Evolutionary conservation across 1,140 invertebrate species (phyloP), one percentile per base, ranked within the genome.

Genomic region (Eupristina koningsbergeri): DNA sequence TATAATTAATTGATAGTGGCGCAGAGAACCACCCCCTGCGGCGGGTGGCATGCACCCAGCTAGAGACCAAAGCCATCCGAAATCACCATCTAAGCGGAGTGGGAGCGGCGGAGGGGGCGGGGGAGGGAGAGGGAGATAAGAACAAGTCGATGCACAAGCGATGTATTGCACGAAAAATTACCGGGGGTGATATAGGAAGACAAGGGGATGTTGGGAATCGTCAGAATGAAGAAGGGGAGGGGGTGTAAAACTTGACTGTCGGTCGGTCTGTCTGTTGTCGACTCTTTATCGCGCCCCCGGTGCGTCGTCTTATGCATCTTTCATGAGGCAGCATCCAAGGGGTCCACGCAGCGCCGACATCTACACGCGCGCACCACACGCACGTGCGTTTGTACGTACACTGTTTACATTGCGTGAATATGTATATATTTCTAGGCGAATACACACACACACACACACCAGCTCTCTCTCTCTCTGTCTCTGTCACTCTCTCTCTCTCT

Each of bases 281-380:
- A 93, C 91, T 93, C 92, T 93, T 93, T 93, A 93, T 93, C 92
- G 91, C 91, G 91, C 92, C 92, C 92, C 90, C 90, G 91, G 91
- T 92, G 91, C 92, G 91, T 93, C 91, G 91, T 92, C 92, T 93
- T 93, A 93, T 93, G 91, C 92, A 92, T 92, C 91, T 93, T 93
- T 93, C 92, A 93, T 93, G 91, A 93, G 91, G 89, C 90, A 89
- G 88, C 89, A 91, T 92, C 91, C 90, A 92, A 92, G 91, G 92
- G 92, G 91, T 92, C 91, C 89, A 88, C 88, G 80, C 87, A 87
- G 17, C 88, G 87, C 86, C 79, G 82, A 86, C 86, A 71, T 84
- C 86, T 89, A 83, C 84, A 85, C 87, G 86, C 87, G 86, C 80
- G 86, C 85, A n/a, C 86, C 87, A 81, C 85, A 58, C 26, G 22